Evolutionary conservation across 2,113 vertebrate species (phyloP).

Genomic region (Mustelus asterias): DNA sequence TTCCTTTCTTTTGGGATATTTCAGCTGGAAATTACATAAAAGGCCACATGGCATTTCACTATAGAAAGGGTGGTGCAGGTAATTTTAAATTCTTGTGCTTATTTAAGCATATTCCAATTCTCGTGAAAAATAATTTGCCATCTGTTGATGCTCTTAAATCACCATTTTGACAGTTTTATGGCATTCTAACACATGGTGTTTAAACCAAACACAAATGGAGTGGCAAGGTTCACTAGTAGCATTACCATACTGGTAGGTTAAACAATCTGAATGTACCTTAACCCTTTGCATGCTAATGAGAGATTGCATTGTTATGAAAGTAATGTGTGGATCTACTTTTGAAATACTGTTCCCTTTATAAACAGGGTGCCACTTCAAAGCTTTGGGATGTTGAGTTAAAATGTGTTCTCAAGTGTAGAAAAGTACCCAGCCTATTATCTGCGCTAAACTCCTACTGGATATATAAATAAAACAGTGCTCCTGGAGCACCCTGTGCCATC

Average conservation of each 20-base stretch:
- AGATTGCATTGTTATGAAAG: background rate
- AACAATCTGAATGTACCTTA: conserved; percentile 25
- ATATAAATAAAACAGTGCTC: background rate
- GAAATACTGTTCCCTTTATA: background rate
- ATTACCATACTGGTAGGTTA: conserved; percentile 17
- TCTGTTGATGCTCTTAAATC: conserved; percentile 36
- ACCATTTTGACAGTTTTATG: conserved; percentile 32
- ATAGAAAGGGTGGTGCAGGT: background rate
- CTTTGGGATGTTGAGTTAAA: background rate
- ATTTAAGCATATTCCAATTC: background rate
- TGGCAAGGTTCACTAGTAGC: conserved; percentile 19
- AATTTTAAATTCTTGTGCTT: background rate
- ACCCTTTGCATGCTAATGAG: background rate
- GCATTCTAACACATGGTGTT: conserved; percentile 24
- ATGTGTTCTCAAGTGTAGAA: conserved; percentile 9
- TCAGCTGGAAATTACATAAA: background rate
- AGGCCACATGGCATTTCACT: no score
- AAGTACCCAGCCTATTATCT: conserved; percentile 27
- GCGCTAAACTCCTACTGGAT: conserved; percentile 18
- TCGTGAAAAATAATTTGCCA: conserved; percentile 25
- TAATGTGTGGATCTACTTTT: background rate
- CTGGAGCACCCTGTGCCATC: conserved; percentile 3
- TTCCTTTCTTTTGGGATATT: background rate
- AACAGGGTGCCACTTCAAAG: background rate
- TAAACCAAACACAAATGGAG: conserved; percentile 33